Conservation (phyloP, 1,140 invertebrate species). For the Doryteuthis pealeii region DNA sequence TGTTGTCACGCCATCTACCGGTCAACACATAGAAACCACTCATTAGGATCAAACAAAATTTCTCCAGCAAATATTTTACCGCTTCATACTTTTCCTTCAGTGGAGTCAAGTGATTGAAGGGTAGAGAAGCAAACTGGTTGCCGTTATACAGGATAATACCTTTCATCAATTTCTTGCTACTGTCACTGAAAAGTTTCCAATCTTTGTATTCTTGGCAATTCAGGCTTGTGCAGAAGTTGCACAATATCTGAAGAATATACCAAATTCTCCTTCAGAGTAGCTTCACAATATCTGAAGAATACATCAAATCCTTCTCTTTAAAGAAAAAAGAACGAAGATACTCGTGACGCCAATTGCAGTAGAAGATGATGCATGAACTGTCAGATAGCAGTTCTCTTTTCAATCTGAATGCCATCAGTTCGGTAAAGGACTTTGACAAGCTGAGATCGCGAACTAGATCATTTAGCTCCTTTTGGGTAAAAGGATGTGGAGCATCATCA, state of each 20-base stretch:
- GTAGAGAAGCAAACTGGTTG: slow-evolving; percentile 1
- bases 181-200: slow-evolving; percentile 8
- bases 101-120: not conserved
- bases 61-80: slow-evolving; percentile 9
- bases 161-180: not conserved
- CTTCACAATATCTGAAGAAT: too few relatives aligned
- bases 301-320: not conserved
- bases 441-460: slow-evolving; percentile 7
- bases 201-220: not conserved
- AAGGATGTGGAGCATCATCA: not conserved
- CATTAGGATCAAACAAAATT: not conserved
- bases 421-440: not conserved
- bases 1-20: slow-evolving; percentile 6
- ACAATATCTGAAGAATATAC: not conserved
- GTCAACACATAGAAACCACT: not conserved
- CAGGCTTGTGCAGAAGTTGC: not conserved
- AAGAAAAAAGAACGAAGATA: not conserved
- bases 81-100: slow-evolving; percentile 5
- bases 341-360: not conserved
- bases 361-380: not conserved
- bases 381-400: not conserved
- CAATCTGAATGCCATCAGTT: slow-evolving; percentile 5
- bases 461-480: not conserved
- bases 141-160: not conserved
- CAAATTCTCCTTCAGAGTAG: too few relatives aligned